Evolutionary conservation across 2,113 vertebrate genomes (phyloP).

Genomic region (Peucedramus taeniatus): DNA sequence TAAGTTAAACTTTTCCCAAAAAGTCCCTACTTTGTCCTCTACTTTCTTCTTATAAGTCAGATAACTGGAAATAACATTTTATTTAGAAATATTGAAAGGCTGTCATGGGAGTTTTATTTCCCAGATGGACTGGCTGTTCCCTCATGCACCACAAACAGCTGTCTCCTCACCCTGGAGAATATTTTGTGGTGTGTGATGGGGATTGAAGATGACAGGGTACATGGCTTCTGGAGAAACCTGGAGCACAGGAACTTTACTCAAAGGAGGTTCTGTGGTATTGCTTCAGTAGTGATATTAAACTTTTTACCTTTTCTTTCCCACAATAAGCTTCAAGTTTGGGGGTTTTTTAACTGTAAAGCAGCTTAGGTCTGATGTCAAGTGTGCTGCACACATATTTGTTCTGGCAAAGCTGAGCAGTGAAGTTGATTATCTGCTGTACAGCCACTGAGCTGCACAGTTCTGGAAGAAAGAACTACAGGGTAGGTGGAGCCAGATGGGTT

Average conservation of each 20-base stretch:
- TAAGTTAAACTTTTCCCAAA: background rate
- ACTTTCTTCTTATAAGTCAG: background rate
- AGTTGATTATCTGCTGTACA: background rate
- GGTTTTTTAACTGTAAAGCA: background rate
- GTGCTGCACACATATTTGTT: background rate
- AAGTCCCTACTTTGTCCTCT: background rate
- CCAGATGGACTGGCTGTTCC: background rate
- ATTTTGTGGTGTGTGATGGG: background rate
- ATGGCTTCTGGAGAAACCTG: background rate
- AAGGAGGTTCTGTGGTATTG: background rate
- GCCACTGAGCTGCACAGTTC: background rate
- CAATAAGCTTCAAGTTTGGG: background rate
- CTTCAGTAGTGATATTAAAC: background rate
- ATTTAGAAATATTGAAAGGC: background rate
- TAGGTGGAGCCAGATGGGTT: background rate
- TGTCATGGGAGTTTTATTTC: background rate
- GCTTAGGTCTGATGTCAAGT: background rate
- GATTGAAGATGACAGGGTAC: background rate
- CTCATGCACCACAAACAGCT: background rate
- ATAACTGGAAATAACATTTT: background rate
- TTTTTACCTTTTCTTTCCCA: background rate
- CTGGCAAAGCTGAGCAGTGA: background rate
- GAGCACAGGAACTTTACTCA: background rate
- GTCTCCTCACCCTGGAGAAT: constrained; percentile 13
- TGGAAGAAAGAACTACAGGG: background rate